Conservation (phyloP, 2,113 vertebrate genomes). For the Lathamus discolor region DNA sequence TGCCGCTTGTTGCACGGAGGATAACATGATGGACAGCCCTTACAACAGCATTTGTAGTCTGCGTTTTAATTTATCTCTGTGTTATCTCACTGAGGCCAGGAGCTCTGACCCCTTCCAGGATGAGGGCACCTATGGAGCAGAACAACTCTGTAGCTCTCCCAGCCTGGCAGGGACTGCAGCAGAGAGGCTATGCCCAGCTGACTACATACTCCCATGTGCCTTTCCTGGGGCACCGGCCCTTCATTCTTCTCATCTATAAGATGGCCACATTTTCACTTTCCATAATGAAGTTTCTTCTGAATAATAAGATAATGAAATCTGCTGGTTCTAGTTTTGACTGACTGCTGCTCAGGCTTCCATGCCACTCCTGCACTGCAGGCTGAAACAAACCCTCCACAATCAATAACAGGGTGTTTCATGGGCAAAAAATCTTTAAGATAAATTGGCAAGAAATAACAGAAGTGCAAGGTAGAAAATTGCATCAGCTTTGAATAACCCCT, state of each 20-base stretch:
- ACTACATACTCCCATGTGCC: background rate
- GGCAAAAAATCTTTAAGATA: background rate
- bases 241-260: background rate
- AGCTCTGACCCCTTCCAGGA: background rate
- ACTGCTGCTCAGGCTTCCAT: background rate
- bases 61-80: background rate
- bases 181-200: background rate
- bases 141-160: background rate
- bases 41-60: background rate
- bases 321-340: background rate
- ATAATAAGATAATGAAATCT: background rate
- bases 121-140: background rate
- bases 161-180: background rate
- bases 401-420: background rate
- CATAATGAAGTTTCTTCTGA: background rate
- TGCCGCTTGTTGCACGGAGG: background rate
- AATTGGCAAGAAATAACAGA: background rate
- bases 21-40: background rate
- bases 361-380: background rate
- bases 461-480: background rate
- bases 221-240: background rate
- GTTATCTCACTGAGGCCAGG: rapidly evolving
- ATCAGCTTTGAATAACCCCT: background rate
- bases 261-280: background rate
- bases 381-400: background rate